Evolutionary conservation across 2,113 vertebrate genomes (phyloP).

Genomic region (Panthera uncia): DNA sequence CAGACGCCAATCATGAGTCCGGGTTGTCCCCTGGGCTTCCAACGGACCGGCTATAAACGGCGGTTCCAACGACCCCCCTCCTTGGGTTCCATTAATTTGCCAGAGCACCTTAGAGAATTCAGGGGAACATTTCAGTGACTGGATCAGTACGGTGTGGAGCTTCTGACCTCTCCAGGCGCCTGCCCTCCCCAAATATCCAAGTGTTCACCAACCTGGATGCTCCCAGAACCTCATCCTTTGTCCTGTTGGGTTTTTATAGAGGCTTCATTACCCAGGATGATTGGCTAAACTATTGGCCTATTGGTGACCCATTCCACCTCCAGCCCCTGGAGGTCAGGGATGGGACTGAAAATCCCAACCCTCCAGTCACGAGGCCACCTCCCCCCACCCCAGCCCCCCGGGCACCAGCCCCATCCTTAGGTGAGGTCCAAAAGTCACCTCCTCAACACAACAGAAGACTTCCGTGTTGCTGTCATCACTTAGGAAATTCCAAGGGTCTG

Average conservation of each 20-base stretch:
- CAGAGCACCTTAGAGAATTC: background rate
- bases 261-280: background rate
- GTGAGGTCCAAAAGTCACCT: background rate
- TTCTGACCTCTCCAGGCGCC: rapidly evolving
- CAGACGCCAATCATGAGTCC: rapidly evolving
- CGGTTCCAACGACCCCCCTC: background rate
- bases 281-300: background rate
- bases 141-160: background rate
- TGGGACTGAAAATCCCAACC: background rate
- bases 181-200: too few relatives aligned
- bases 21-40: background rate
- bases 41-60: background rate
- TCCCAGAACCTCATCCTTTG: background rate
- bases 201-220: background rate
- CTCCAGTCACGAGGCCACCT: background rate
- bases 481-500: background rate
- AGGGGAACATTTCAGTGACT: background rate
- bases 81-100: background rate
- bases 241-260: background rate
- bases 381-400: background rate
- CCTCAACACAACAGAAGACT: background rate
- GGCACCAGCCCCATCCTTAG: background rate
- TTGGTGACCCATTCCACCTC: background rate
- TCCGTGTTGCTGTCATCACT: background rate
- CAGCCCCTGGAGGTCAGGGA: background rate